Conservation (phyloP, 2,888 invertebrate species). For the Periphyllus acericola region DNA sequence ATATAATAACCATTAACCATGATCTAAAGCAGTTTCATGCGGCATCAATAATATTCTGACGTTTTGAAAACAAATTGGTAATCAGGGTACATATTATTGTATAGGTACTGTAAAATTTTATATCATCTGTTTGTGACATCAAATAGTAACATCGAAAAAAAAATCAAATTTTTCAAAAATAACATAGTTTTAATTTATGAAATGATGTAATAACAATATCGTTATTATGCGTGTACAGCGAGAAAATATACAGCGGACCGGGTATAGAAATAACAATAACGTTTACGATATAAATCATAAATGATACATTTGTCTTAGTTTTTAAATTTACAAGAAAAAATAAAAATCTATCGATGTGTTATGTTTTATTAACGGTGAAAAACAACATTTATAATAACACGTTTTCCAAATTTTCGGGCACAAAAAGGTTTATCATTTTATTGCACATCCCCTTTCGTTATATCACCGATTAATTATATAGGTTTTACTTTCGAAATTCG, state of each 20-base stretch:
- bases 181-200: background rate
- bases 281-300: background rate
- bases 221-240: background rate
- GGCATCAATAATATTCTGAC: background rate
- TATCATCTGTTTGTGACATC: background rate
- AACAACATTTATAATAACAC: constrained; percentile 1
- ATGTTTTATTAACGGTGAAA: background rate
- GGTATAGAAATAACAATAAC: background rate
- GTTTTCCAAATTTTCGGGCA: background rate
- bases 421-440: background rate
- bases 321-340: background rate
- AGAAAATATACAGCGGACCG: too few relatives aligned
- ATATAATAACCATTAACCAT: too few relatives aligned
- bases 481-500: constrained; percentile 27
- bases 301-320: background rate
- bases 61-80: background rate
- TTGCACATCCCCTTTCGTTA: background rate
- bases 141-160: background rate
- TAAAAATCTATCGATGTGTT: background rate
- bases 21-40: too few relatives aligned
- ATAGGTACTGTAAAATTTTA: background rate
- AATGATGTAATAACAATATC: background rate
- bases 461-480: constrained; percentile 2
- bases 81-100: background rate
- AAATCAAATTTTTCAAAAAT: background rate